Base-by-base conservation (phyloP, 2,888 invertebrate species). In the Eutolmus rufibarbis region DNA sequence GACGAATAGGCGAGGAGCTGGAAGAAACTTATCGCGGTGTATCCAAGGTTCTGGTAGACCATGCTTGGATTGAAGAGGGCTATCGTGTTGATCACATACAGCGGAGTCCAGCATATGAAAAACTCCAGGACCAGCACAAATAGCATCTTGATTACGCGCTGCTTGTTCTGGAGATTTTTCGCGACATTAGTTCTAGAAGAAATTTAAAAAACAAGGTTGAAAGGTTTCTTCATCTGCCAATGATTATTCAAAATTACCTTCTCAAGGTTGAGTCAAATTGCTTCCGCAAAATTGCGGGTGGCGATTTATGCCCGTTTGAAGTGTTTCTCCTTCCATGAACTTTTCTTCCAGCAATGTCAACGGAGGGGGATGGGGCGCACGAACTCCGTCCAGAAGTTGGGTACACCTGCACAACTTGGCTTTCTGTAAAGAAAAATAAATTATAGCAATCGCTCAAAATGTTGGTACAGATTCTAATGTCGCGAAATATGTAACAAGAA, bases 61-160 rank as follows among this genome's bases (percentile, higher is more conserved):
- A 95, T 94, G 16, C 94, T 94, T 0, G 95, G 95, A 90, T 95
- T 95, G 92, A 97, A 96, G 23, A 96, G 93, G 89, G 96, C 95
- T 87, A 91, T 93, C 88, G 97, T 97, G 91, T 97, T 96, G 89
- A 97, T 94, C 12, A 96, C 95, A 90, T 97, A 97, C 1, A 97
- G 92, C 0, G 98, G 98, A 0, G 97, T 96, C 98, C 98, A 98
- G 92, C 97, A 98, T 16, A 97, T 94, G 92, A 98, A 98, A 92
- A 98, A 98, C 91, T 97, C 97, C 79, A 97, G 93, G 7, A 98
- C 97, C n/a, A 98, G 95, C 7, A 97, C 97, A 90, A 97, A 97
- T 74, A 98, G 94, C 98, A 98, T 98, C 90, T 96, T 94, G 88
- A 96, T 96, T 74, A 97, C 96, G 0, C 92, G 92, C 87, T 90